A percentile compares a stretch with the other conserved stretches of the same genome.
These are phyloP conservation scores for Imbricaverruca yamaguchii DNA, from an alignment of 2,888 invertebrate species.

Conservation along the genomic window DNA sequence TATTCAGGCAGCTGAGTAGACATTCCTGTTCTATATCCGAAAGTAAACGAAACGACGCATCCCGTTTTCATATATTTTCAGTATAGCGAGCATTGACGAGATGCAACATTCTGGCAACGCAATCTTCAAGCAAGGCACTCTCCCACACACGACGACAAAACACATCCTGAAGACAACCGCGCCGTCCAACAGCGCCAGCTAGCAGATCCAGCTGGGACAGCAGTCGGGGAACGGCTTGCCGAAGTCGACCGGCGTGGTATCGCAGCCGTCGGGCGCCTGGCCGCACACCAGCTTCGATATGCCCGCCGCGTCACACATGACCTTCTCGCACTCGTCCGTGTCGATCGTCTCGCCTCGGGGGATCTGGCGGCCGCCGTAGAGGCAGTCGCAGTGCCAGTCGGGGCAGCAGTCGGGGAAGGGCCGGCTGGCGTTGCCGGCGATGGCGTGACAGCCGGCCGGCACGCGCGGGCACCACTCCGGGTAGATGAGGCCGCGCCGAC, in stretches of 20 bases:
- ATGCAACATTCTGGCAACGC: too few species aligned
- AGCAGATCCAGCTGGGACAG: background rate
- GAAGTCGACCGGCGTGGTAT: background rate
- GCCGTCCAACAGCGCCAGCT: too few species aligned
- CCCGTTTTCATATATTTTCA: too few species aligned
- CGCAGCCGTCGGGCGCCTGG: background rate
- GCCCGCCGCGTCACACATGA: background rate
- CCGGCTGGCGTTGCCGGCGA: background rate
- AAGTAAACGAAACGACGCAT: too few species aligned
- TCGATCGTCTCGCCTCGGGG: background rate
- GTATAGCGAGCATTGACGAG: too few species aligned
- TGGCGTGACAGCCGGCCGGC: background rate
- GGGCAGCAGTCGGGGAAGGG: constrained; percentile 1
- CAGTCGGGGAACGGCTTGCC: background rate
- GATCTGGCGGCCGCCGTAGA: background rate
- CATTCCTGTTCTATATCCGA: too few species aligned
- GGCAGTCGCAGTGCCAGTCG: background rate
- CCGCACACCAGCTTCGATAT: background rate
- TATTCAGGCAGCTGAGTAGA: too few species aligned
- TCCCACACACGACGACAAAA: too few species aligned
- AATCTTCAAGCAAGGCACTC: too few species aligned
- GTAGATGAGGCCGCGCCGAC: background rate
- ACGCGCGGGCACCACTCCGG: background rate
- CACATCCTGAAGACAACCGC: too few species aligned
- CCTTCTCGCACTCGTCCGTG: background rate